Evolutionary conservation across 2,888 invertebrate species (phyloP).

Genomic region (Plebejus melissa): DNA sequence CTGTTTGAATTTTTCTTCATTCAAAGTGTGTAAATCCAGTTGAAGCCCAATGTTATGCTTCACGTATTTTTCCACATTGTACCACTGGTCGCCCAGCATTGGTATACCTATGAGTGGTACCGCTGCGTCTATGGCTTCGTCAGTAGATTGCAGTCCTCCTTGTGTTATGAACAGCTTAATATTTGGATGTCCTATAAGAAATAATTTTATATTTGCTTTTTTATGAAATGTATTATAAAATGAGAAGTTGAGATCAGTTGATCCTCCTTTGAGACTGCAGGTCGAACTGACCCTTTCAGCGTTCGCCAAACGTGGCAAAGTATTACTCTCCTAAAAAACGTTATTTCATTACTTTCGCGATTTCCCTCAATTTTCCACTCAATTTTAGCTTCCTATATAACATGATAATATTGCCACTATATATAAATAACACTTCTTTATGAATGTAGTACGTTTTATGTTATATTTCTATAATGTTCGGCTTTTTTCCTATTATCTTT

Average conservation of each 20-base stretch:
- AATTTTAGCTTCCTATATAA: not conserved
- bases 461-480: too few species aligned
- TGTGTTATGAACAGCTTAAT: slow-evolving; percentile 60
- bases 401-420: not conserved
- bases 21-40: slow-evolving; percentile 43
- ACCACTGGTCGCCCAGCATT: slow-evolving; percentile 55
- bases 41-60: slow-evolving; percentile 45
- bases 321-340: too few species aligned
- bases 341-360: not conserved
- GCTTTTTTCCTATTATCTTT: too few species aligned
- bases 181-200: slow-evolving; percentile 51
- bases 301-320: too few species aligned
- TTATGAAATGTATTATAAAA: too few species aligned
- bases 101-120: slow-evolving; percentile 54
- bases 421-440: too few species aligned
- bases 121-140: slow-evolving; percentile 54
- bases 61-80: slow-evolving; percentile 46
- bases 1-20: slow-evolving; percentile 39
- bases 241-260: too few species aligned
- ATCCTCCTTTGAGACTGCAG: too few species aligned
- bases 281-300: too few species aligned
- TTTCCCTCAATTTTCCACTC: not conserved
- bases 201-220: not conserved
- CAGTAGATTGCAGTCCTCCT: slow-evolving; percentile 57
- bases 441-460: too few species aligned